phyloP scores from a whole-genome alignment of 2,888 invertebrate genomes.

The Notodonta ziczac region DNA sequence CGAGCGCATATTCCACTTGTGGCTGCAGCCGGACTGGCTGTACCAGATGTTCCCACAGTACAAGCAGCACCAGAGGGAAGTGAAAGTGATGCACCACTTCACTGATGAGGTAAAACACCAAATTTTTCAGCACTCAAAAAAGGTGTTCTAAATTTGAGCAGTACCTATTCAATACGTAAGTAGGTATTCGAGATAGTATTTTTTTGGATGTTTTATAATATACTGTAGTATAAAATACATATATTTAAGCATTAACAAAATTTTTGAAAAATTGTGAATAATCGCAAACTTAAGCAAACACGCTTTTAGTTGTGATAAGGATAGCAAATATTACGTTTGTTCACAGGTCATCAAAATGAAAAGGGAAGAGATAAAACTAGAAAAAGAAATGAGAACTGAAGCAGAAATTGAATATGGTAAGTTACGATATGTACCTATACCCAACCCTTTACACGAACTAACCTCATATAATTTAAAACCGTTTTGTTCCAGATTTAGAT shows the following conservation, averaged over 20 bases:
- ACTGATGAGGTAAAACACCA: constrained; percentile 66
- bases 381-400: constrained; percentile 48
- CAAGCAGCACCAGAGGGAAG: constrained; percentile 72
- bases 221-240: too few species aligned
- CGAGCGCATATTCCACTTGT: constrained; percentile 67
- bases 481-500: constrained; percentile 51
- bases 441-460: background rate
- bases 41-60: constrained; percentile 80
- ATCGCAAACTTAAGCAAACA: too few species aligned
- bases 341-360: constrained; percentile 64
- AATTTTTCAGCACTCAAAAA: too few species aligned
- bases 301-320: too few species aligned
- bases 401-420: constrained; percentile 60
- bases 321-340: constrained; percentile 6
- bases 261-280: too few species aligned
- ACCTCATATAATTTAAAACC: background rate
- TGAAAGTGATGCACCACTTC: constrained; percentile 84
- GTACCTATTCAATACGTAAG: too few species aligned
- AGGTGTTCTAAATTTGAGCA: too few species aligned
- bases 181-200: too few species aligned
- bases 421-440: constrained; percentile 10
- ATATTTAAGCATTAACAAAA: too few species aligned
- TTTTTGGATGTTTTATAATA: too few species aligned
- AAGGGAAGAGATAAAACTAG: constrained; percentile 52
- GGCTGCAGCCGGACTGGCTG: constrained; percentile 77